These are phyloP conservation scores for Drosophila sturtevanti DNA, from an alignment of 1,140 invertebrate species.

Conservation along the genomic window DNA sequence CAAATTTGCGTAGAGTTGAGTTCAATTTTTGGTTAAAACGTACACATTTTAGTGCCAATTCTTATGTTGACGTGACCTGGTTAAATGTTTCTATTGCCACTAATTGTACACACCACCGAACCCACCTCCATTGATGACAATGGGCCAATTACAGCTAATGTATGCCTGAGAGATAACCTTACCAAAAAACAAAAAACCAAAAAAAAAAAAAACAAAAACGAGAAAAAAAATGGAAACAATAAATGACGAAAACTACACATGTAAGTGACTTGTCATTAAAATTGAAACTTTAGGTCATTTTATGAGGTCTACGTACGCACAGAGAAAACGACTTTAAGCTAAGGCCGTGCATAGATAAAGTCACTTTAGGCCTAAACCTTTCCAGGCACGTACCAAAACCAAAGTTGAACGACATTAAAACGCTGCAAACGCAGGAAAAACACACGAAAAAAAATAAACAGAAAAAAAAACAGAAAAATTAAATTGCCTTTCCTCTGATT, in stretches of 20 bases:
- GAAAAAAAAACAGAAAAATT: conserved; percentile 51
- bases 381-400: conserved; percentile 63
- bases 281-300: conserved; percentile 72
- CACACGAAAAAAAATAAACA: not conserved
- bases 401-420: conserved; percentile 70
- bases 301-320: conserved; percentile 51
- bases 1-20: not conserved
- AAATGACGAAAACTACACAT: conserved; percentile 23
- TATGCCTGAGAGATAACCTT: not conserved
- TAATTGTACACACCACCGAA: not conserved
- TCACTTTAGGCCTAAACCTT: conserved; percentile 24
- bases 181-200: conserved; percentile 27
- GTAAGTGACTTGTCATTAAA: conserved; percentile 78
- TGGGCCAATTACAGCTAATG: conserved; percentile 2
- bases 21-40: too few species aligned
- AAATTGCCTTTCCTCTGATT: conserved; percentile 14
- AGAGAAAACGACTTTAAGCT: conserved; percentile 2
- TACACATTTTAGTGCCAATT: too few species aligned
- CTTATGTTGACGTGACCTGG: not conserved
- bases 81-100: not conserved
- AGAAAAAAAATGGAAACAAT: too few species aligned
- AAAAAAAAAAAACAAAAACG: too few species aligned
- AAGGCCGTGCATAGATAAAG: conserved; percentile 59
- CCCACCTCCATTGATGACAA: not conserved
- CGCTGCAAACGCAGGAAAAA: conserved; percentile 5